Evolutionary conservation across 2,888 invertebrate genomes (phyloP).

Genomic region (Drosophila putrida): DNA sequence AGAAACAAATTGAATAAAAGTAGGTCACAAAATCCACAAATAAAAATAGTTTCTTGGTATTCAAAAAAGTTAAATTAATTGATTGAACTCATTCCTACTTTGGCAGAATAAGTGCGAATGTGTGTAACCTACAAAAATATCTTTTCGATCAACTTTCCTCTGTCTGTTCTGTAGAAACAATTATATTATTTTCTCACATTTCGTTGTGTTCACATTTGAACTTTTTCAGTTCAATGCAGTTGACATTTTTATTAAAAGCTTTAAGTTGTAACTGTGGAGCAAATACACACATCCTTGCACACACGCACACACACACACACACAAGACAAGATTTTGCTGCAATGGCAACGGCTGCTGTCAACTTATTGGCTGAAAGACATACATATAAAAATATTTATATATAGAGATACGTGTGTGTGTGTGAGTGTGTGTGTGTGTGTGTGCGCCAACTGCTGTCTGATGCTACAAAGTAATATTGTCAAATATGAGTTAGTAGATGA

Average conservation of each 20-base stretch:
- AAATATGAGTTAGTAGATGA: constrained; percentile 63
- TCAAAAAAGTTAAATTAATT: neutral
- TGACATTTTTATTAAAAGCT: constrained; percentile 82
- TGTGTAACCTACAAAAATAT: constrained; percentile 1
- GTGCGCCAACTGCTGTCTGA: constrained; percentile 55
- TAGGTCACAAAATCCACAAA: too few relatives aligned
- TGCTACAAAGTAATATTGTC: constrained; percentile 79
- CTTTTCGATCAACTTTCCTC: neutral
- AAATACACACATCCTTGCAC: constrained; percentile 21
- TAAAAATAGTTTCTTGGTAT: too few relatives aligned
- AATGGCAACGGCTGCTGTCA: constrained; percentile 72
- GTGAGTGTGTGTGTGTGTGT: constrained; percentile 10
- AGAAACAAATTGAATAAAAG: too few relatives aligned
- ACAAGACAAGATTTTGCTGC: constrained; percentile 59
- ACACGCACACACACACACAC: constrained; percentile 25
- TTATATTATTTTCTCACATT: constrained; percentile 14
- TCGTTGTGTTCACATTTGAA: constrained; percentile 25
- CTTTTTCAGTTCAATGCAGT: constrained; percentile 72
- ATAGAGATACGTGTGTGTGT: neutral
- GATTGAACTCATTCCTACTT: neutral
- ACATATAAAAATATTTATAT: neutral
- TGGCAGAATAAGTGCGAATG: neutral
- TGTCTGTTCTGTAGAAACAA: neutral
- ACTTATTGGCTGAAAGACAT: constrained; percentile 70
- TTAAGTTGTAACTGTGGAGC: constrained; percentile 68